Evolutionary conservation across 1,140 invertebrate species (phyloP).

Genomic region (Drosophila parabipectinata): DNA sequence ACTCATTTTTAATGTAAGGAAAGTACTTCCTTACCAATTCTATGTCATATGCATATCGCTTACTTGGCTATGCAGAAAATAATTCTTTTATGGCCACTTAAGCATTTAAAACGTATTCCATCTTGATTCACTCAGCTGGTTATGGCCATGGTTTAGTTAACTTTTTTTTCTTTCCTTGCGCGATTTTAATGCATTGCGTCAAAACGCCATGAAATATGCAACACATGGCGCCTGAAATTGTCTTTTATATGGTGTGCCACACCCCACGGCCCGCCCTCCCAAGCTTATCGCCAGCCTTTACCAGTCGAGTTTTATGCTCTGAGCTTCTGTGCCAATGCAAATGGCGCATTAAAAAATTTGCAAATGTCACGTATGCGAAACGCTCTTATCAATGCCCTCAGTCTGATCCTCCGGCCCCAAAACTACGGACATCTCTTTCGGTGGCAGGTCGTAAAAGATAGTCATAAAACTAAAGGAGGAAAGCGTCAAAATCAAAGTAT

Average conservation of each 20-base stretch:
- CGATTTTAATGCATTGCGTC: constrained; percentile 59
- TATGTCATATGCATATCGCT: constrained; percentile 29
- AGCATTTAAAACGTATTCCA: constrained; percentile 60
- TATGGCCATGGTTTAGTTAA: constrained; percentile 48
- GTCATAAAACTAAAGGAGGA: constrained; percentile 72
- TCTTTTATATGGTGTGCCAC: constrained; percentile 56
- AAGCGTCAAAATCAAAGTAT: constrained; percentile 71
- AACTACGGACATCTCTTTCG: constrained; percentile 48
- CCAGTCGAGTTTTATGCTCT: constrained; percentile 46
- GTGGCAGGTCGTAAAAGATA: constrained; percentile 67
- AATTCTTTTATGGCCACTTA: constrained; percentile 66
- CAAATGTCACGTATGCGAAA: constrained; percentile 61
- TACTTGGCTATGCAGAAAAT: constrained; percentile 33
- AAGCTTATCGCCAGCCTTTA: constrained; percentile 38
- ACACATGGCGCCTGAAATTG: constrained; percentile 75
- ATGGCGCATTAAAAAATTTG: constrained; percentile 80
- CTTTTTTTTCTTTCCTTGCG: constrained; percentile 11
- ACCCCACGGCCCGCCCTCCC: constrained; percentile 19
- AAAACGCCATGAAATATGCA: constrained; percentile 80
- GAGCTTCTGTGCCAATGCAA: constrained; percentile 65
- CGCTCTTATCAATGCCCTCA: constrained; percentile 44
- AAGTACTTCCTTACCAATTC: not conserved
- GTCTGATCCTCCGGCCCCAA: not conserved
- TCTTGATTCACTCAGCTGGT: constrained; percentile 53
- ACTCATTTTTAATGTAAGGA: not conserved